phyloP scores from a whole-genome alignment of 2,888 invertebrate genomes.

The Cerastoderma edule region DNA sequence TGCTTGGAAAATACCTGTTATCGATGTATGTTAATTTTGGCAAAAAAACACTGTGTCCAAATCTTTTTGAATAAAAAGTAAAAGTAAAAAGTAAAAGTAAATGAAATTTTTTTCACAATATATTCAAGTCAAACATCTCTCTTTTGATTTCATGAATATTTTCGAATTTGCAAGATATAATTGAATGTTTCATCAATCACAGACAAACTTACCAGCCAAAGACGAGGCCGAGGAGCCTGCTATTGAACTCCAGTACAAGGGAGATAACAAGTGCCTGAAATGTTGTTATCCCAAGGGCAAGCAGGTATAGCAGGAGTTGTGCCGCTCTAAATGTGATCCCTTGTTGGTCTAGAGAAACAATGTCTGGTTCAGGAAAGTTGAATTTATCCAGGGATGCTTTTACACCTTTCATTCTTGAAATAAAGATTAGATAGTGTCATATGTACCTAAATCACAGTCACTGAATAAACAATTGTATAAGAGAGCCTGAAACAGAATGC shows the following conservation, averaged over 20 bases:
- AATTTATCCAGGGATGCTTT: constrained; percentile 31
- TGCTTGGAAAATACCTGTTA: too few species aligned
- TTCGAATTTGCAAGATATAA: too few species aligned
- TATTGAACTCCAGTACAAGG: constrained; percentile 53
- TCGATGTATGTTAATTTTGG: too few species aligned
- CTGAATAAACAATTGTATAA: too few species aligned
- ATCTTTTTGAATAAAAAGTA: neutral
- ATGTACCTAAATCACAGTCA: neutral
- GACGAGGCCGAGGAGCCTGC: constrained; percentile 50
- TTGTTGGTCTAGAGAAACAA: constrained; percentile 44
- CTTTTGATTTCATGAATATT: too few species aligned
- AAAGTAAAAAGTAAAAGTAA: constrained; percentile 3
- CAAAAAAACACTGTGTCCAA: neutral
- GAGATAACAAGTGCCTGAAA: constrained; percentile 61
- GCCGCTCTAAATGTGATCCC: constrained; percentile 58
- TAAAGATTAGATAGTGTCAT: too few species aligned
- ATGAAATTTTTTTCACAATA: too few species aligned
- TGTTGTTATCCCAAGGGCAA: constrained; percentile 60
- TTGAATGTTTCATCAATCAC: too few species aligned
- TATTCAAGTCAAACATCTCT: too few species aligned
- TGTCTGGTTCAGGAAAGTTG: constrained; percentile 47
- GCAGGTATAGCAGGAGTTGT: constrained; percentile 60
- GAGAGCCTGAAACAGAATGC: neutral
- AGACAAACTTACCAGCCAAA: constrained; percentile 60
- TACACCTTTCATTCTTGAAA: constrained; percentile 38